These are phyloP conservation scores for Resseliella maxima DNA, from an alignment of 2,888 invertebrate species.

Conservation along the genomic window DNA sequence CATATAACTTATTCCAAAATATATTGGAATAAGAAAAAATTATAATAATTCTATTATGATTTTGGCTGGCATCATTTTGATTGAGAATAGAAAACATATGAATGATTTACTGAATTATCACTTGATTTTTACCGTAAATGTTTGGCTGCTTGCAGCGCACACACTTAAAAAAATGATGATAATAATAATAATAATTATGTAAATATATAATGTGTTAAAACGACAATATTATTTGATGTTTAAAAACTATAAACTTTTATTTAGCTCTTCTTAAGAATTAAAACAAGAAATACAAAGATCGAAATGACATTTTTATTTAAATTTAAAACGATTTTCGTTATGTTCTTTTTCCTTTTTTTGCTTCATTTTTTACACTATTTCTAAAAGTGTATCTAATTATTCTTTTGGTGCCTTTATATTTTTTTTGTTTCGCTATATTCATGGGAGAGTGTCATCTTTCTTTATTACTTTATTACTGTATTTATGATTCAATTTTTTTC, in stretches of 20 bases:
- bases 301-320: conserved; percentile 17
- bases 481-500: not conserved
- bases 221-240: conserved; percentile 40
- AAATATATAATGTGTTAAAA: conserved; percentile 37
- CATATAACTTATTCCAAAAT: no score
- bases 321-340: conserved; percentile 19
- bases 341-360: not conserved
- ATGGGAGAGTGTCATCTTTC: not conserved
- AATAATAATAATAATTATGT: not conserved
- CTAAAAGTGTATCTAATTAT: not conserved
- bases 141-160: not conserved
- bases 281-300: conserved; percentile 55
- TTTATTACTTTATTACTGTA: not conserved
- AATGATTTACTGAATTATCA: not conserved
- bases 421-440: not conserved
- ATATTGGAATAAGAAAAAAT: not conserved
- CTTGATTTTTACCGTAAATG: not conserved
- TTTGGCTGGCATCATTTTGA: not conserved
- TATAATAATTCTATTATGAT: not conserved
- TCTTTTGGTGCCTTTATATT: conserved; percentile 38
- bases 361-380: not conserved
- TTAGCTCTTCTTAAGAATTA: conserved; percentile 47
- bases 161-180: conserved; percentile 6
- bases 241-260: conserved; percentile 49
- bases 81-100: conserved; percentile 47